A percentile compares a stretch with the other conserved stretches of the same genome.
Evolutionary conservation across 2,113 vertebrate species (phyloP).

Genomic region (Climacteris rufus): DNA sequence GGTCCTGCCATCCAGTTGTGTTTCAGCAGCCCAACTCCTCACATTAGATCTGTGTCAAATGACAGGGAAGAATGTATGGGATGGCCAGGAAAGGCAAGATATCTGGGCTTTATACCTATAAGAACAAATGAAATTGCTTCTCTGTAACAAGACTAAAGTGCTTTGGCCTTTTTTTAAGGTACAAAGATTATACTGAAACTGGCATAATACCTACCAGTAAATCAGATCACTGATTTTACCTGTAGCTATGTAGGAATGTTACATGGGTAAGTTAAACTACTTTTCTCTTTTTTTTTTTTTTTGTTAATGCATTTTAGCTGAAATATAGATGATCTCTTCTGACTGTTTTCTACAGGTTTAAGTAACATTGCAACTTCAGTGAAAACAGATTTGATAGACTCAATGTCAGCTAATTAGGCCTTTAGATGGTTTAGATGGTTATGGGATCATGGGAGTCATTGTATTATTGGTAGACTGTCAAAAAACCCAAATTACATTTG

Average conservation of each 20-base stretch:
- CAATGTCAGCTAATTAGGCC: neutral
- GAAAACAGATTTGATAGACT: neutral
- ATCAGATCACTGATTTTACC: neutral
- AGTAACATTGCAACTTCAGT: neutral
- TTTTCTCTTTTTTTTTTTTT: neutral
- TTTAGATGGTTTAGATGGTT: neutral
- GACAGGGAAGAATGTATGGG: neutral
- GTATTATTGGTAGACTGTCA: neutral
- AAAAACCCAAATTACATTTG: neutral
- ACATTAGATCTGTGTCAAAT: neutral
- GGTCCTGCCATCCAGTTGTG: accelerated
- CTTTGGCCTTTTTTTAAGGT: neutral
- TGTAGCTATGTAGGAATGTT: neutral
- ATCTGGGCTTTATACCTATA: neutral
- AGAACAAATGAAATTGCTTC: neutral
- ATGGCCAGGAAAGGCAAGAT: neutral
- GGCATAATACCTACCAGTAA: neutral
- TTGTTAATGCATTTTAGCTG: neutral
- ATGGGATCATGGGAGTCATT: neutral
- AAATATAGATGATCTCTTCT: neutral
- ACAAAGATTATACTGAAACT: neutral
- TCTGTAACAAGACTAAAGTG: neutral
- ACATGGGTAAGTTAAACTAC: neutral
- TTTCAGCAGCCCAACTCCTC: neutral
- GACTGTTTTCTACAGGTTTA: neutral